These are phyloP conservation scores for Tholera decimalis DNA, from an alignment of 2,888 invertebrate species.

Conservation along the genomic window DNA sequence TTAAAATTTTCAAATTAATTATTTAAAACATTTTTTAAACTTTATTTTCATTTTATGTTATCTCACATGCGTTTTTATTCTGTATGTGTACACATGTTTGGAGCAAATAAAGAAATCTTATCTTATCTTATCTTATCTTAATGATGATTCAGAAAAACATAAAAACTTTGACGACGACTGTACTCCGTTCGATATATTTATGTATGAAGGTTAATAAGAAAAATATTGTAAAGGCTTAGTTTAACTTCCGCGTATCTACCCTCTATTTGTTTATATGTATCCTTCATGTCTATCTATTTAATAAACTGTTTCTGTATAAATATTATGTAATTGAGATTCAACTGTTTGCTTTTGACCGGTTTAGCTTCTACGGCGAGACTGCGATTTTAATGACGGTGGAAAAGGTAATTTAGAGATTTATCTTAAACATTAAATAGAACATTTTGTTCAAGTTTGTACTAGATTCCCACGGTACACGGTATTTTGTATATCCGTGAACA, in stretches of 20 bases:
- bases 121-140: too few species aligned
- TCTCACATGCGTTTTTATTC: too few species aligned
- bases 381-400: slow-evolving; percentile 23
- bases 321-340: slow-evolving; percentile 50
- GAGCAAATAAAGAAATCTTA: too few species aligned
- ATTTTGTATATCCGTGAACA: background rate
- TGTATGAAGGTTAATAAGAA: too few species aligned
- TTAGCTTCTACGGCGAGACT: slow-evolving; percentile 28
- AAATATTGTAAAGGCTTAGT: slow-evolving; percentile 33
- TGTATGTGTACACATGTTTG: too few species aligned
- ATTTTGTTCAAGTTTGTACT: slow-evolving; percentile 17
- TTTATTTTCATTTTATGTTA: too few species aligned
- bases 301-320: slow-evolving; percentile 47
- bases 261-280: slow-evolving; percentile 34
- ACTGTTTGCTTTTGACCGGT: slow-evolving; percentile 44
- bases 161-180: slow-evolving; percentile 18
- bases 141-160: too few species aligned
- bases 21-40: too few species aligned
- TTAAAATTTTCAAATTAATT: too few species aligned
- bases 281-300: slow-evolving; percentile 42
- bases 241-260: slow-evolving; percentile 36
- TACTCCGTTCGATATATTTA: slow-evolving; percentile 22
- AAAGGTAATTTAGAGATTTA: slow-evolving; percentile 41
- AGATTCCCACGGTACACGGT: background rate
- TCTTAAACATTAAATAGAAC: background rate